phyloP scores from a whole-genome alignment of 2,888 invertebrate species.

The Thymelicus lineola region DNA sequence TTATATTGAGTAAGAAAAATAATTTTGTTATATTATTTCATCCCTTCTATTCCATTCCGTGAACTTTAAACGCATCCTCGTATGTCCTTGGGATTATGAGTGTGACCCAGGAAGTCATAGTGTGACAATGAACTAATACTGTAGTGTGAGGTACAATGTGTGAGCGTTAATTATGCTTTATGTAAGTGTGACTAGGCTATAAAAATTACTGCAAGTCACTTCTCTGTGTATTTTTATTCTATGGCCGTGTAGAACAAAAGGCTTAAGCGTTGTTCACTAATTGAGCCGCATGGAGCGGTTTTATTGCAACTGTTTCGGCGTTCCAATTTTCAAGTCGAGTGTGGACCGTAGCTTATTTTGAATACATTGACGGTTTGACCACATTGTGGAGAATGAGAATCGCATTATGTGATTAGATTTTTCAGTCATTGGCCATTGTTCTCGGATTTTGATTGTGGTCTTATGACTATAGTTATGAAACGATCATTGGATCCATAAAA shows the following conservation, averaged over 20 bases:
- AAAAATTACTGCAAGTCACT: neutral
- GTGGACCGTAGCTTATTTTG: neutral
- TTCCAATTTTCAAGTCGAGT: conserved; percentile 7
- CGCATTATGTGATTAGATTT: too few species aligned
- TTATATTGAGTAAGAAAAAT: neutral
- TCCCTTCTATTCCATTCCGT: neutral
- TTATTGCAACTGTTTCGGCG: conserved; percentile 8
- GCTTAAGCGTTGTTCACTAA: conserved; percentile 12
- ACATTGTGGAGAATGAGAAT: too few species aligned
- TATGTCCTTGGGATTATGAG: neutral
- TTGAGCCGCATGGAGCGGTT: conserved; percentile 10
- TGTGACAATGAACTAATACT: too few species aligned
- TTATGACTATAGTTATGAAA: too few species aligned
- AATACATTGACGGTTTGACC: neutral
- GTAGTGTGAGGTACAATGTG: too few species aligned
- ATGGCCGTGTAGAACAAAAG: conserved; percentile 12
- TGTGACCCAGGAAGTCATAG: too few species aligned
- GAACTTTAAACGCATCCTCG: neutral
- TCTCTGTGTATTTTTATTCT: neutral
- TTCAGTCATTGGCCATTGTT: too few species aligned
- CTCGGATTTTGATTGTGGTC: too few species aligned
- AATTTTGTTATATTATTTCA: neutral
- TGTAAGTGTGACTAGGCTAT: too few species aligned
- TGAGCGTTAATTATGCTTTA: too few species aligned
- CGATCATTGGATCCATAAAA: too few species aligned